Base-by-base conservation (phyloP, 2,888 invertebrate species). In the Drosophila lacicola region DNA sequence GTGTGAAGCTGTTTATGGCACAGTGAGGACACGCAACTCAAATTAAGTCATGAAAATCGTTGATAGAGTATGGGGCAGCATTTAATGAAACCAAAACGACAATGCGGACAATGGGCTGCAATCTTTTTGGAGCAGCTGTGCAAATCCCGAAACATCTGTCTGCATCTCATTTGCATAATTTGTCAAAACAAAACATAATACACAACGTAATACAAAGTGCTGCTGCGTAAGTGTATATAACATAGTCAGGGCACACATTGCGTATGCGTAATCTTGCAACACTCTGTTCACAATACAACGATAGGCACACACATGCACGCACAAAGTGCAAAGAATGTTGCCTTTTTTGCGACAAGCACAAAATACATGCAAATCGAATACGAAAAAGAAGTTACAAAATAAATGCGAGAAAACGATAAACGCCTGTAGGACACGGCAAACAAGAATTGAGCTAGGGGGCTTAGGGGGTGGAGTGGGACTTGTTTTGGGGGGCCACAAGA, bases 191-290 rank as follows among this genome's bases (percentile, higher is more conserved):
- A 80, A 80, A 86, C 79, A 78, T 78, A 78, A 74, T 58, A 84
- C 72, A 78, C 68, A 84, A 84, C 64, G 66, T 81, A 78, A 72
- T 68, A 82, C 88, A 85, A 82, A 78, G 77, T 80, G 85, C 64
- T 44, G 47, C n/a, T 29, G 41, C 47, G 36, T 39, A 11, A 25
- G 63, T 34, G 41, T 49, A 47, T 63, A 58, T 70, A 70, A 42
- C 65, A 49, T 50, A 47, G 21, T 58, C 46, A 17, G 37, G 29
- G 55, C 64, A 69, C 77, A 77, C 83, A 78, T 70, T 83, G 88
- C 88, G 89, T 86, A 83, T 83, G 75, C 88, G 87, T 80, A 86
- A 88, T 88, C 82, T 85, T 72, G 72, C 85, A 87, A 55, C 78
- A 74, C 63, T 47, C 58, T 64, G 45, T 47, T 36, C 21, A 29